phyloP scores from a whole-genome alignment of 1,140 invertebrate genomes.

The Heliconius himera region DNA sequence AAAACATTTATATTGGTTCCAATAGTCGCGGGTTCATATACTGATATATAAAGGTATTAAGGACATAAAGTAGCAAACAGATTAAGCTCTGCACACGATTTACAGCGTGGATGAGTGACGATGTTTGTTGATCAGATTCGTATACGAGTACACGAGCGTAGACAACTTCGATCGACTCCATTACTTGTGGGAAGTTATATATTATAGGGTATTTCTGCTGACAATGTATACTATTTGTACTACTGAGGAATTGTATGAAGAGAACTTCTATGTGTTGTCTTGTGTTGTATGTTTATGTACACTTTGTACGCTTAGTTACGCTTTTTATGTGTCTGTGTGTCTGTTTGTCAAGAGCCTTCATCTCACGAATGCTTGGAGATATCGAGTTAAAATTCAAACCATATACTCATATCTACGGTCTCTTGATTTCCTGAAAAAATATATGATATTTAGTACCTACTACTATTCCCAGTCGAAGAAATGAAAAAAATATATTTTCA shows the following conservation, averaged over 20 bases:
- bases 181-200: neutral
- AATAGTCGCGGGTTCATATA: neutral
- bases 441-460: no score
- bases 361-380: no score
- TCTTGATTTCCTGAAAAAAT: no score
- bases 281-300: no score
- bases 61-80: constrained; percentile 27
- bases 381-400: no score
- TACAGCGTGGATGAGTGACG: constrained; percentile 24
- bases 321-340: no score
- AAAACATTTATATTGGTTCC: neutral
- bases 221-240: neutral
- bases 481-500: no score
- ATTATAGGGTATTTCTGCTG: neutral
- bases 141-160: neutral
- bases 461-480: no score
- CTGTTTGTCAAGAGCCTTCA: no score
- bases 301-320: no score
- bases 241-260: neutral
- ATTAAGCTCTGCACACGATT: constrained; percentile 34
- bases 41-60: neutral
- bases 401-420: no score
- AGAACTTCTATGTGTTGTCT: no score
- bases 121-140: constrained; percentile 30
- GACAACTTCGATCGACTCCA: constrained; percentile 14